Evolutionary conservation across 2,888 invertebrate genomes (phyloP).

Genomic region (Cybosia mesomella): DNA sequence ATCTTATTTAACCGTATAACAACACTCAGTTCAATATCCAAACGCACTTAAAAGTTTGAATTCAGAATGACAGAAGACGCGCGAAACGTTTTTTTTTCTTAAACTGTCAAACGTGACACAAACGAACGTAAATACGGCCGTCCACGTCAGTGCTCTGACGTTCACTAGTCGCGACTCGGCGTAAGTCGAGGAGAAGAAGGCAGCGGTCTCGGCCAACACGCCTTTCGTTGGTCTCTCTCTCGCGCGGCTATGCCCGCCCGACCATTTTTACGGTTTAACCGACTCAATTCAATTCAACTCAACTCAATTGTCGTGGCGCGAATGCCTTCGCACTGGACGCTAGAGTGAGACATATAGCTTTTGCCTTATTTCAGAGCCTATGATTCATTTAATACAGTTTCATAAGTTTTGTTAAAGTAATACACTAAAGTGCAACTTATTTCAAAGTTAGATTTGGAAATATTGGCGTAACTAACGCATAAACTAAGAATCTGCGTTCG

Average conservation of each 20-base stretch:
- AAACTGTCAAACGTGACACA: conserved; percentile 73
- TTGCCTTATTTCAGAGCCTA: conserved; percentile 66
- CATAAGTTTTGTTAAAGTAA: conserved; percentile 40
- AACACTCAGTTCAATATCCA: conserved; percentile 66
- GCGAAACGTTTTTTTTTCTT: conserved; percentile 78
- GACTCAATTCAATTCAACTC: conserved; percentile 87
- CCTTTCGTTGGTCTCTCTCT: conserved; percentile 86
- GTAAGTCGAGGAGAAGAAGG: conserved; percentile 86
- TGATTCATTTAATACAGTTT: conserved; percentile 57
- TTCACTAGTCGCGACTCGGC: conserved; percentile 84
- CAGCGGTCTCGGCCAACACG: conserved; percentile 85
- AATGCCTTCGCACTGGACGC: conserved; percentile 85
- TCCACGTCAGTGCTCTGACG: conserved; percentile 84
- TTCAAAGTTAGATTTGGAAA: conserved; percentile 46
- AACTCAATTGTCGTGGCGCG: conserved; percentile 86
- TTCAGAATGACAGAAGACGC: conserved; percentile 77
- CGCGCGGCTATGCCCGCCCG: conserved; percentile 82
- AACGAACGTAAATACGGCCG: conserved; percentile 73
- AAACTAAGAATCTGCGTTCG: conserved; percentile 75
- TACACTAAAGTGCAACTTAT: conserved; percentile 37
- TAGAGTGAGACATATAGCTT: conserved; percentile 83
- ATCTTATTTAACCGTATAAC: conserved; percentile 54
- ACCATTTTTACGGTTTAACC: conserved; percentile 86
- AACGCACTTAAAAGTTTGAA: conserved; percentile 77
- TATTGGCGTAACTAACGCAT: conserved; percentile 68